These are phyloP conservation scores for Malurus melanocephalus DNA, from an alignment of 2,113 vertebrate genomes.

Conservation along the genomic window DNA sequence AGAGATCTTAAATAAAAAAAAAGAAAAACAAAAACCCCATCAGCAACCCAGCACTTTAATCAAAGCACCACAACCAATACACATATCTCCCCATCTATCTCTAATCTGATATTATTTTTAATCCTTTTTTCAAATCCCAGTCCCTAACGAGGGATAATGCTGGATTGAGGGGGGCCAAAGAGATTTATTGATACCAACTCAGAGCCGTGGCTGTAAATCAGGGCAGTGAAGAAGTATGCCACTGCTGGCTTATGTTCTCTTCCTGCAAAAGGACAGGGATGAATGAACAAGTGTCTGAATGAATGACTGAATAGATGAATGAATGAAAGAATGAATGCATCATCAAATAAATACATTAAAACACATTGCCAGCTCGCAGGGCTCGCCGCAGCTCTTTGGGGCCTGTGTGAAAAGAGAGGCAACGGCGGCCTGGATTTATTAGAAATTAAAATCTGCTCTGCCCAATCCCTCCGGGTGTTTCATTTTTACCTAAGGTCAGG, in stretches of 20 bases:
- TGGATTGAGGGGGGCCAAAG: conserved; percentile 53
- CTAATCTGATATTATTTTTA: conserved; percentile 57
- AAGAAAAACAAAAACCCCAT: not conserved
- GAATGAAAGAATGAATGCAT: conserved; percentile 55
- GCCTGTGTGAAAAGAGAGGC: not conserved
- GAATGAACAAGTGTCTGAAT: conserved; percentile 61
- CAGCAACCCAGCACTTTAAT: conserved; percentile 43
- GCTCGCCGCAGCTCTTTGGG: not conserved
- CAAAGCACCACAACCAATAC: conserved; percentile 13
- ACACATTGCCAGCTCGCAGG: conserved; percentile 36
- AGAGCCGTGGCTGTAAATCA: conserved; percentile 60
- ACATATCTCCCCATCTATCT: not conserved
- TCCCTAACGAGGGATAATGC: conserved; percentile 66
- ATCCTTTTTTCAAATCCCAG: conserved; percentile 51
- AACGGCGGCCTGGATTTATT: not conserved
- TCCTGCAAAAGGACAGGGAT: conserved; percentile 47
- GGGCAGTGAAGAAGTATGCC: conserved; percentile 44
- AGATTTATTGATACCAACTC: conserved; percentile 66
- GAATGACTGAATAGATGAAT: conserved; percentile 66
- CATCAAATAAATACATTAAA: conserved; percentile 61
- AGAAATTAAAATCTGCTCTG: conserved; percentile 19
- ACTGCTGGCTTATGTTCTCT: conserved; percentile 59
- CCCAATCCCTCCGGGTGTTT: not conserved
- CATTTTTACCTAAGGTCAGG: not conserved
- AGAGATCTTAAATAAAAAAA: not conserved